phyloP scores from a whole-genome alignment of 2,888 invertebrate species.

The Rhagonycha fulva region DNA sequence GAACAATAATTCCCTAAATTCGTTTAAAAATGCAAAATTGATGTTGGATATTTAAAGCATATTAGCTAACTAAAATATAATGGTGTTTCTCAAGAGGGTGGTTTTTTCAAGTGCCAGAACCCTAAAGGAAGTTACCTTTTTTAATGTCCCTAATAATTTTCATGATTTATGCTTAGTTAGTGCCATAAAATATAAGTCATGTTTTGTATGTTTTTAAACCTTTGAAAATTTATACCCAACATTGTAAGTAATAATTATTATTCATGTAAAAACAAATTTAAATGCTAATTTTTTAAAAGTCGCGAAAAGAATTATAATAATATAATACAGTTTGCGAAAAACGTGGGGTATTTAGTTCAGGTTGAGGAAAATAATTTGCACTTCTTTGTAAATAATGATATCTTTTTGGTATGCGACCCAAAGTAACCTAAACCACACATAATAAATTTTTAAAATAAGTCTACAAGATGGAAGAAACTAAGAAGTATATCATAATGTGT shows the following conservation, averaged over 20 bases:
- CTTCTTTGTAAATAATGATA: neutral
- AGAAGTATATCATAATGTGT: slow-evolving; percentile 26
- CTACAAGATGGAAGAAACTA: slow-evolving; percentile 1
- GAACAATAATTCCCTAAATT: neutral
- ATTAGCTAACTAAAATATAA: no score
- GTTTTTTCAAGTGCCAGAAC: neutral
- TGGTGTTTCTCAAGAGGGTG: neutral
- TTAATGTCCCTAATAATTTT: neutral
- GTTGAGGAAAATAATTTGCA: neutral
- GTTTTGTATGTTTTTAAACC: neutral
- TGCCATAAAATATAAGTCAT: neutral
- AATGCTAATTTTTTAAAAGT: neutral
- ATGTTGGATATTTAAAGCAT: neutral
- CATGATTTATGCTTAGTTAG: neutral
- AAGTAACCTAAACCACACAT: neutral
- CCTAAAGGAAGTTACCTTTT: slow-evolving; percentile 2
- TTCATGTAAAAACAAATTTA: neutral
- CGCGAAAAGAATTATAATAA: neutral
- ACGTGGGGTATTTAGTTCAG: neutral
- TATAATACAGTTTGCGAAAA: neutral
- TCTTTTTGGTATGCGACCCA: neutral
- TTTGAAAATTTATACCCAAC: neutral
- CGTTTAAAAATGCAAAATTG: neutral
- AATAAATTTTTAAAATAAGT: neutral
- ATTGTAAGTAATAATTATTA: neutral